Conservation (phyloP, 2,888 invertebrate genomes). For the Lymantria monacha region DNA sequence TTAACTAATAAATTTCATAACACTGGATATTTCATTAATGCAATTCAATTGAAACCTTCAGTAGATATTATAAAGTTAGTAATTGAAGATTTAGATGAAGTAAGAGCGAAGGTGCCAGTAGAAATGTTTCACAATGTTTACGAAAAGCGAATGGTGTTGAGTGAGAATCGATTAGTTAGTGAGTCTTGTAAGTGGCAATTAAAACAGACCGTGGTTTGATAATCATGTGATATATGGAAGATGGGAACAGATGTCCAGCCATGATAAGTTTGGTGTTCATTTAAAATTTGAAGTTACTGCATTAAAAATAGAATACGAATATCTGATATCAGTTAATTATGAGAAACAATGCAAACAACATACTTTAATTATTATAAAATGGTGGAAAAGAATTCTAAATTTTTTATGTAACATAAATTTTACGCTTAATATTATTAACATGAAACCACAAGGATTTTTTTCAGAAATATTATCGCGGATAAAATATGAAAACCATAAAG, state of each 20-base stretch:
- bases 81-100: constrained; percentile 7
- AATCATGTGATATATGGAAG: constrained; percentile 17
- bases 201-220: constrained; percentile 20
- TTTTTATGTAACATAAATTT: too few relatives aligned
- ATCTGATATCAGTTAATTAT: too few relatives aligned
- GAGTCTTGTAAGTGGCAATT: constrained; percentile 35
- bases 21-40: constrained; percentile 13
- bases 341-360: too few relatives aligned
- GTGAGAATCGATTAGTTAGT: constrained; percentile 41
- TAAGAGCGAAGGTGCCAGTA: constrained; percentile 30
- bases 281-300: background rate
- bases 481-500: too few relatives aligned
- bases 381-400: too few relatives aligned
- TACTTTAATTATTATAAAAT: too few relatives aligned
- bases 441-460: too few relatives aligned
- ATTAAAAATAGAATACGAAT: too few relatives aligned
- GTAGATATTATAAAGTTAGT: constrained; percentile 3
- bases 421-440: too few relatives aligned
- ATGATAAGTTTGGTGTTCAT: constrained; percentile 12
- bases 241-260: constrained; percentile 20
- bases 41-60: constrained; percentile 23
- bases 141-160: constrained; percentile 25
- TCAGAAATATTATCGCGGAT: too few relatives aligned
- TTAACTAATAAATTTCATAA: constrained; percentile 45
- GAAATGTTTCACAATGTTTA: constrained; percentile 41